A percentile compares a stretch with the other conserved stretches of the same genome.
These are phyloP conservation scores for Luffia ferchaultella DNA, from an alignment of 2,888 invertebrate genomes.

Conservation along the genomic window DNA sequence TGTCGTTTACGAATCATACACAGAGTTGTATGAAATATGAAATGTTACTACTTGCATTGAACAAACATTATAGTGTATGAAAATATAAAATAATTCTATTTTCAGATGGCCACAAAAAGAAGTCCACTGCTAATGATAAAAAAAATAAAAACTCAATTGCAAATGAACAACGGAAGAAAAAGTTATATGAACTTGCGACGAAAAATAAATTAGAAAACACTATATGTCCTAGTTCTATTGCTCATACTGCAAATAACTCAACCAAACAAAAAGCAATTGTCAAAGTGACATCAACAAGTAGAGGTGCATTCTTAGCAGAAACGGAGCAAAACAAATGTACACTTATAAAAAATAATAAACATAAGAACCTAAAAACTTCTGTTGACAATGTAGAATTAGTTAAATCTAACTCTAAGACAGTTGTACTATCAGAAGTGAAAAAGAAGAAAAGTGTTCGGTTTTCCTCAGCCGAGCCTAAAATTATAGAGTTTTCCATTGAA, in stretches of 20 bases:
- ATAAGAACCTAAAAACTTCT: slow-evolving; percentile 7
- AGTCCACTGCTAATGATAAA: no score
- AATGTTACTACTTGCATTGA: no score
- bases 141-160: slow-evolving; percentile 30
- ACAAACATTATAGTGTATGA: no score
- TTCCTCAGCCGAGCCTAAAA: slow-evolving; percentile 27
- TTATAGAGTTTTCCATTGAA: slow-evolving; percentile 40
- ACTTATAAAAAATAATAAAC: slow-evolving; percentile 18
- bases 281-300: slow-evolving; percentile 58
- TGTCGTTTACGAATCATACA: no score
- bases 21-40: no score
- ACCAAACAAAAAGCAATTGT: slow-evolving; percentile 31
- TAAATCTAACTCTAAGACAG: slow-evolving; percentile 39
- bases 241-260: slow-evolving; percentile 14
- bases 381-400: neutral
- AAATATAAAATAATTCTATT: no score
- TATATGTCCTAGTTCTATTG: slow-evolving; percentile 17
- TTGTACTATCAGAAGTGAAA: slow-evolving; percentile 28
- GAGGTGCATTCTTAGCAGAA: slow-evolving; percentile 63
- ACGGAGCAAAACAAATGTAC: slow-evolving; percentile 24
- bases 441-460: slow-evolving; percentile 40
- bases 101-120: neutral
- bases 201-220: slow-evolving; percentile 27
- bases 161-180: slow-evolving; percentile 55
- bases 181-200: slow-evolving; percentile 55